Conservation (phyloP, 37 sponge, comb jelly and placozoan genomes). For the Diacarnus erythraeanus region DNA sequence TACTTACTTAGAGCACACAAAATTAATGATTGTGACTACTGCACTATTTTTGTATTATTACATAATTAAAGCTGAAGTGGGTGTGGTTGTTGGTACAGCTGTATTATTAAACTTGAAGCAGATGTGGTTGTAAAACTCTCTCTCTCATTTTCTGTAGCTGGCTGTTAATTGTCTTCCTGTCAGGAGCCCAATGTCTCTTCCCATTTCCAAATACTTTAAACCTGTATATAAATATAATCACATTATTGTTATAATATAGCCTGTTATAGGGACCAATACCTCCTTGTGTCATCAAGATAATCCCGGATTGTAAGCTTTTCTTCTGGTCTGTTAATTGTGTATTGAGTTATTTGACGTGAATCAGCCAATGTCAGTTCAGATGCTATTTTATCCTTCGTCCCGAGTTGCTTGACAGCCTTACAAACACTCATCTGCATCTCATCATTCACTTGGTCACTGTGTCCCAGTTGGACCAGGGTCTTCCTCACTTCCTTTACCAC, state of each 20-base stretch:
- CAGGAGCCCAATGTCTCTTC: slow-evolving; percentile 36
- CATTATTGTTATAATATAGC: too few relatives aligned
- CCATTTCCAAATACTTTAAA: not conserved
- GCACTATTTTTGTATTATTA: too few relatives aligned
- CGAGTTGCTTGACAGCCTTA: slow-evolving; percentile 53
- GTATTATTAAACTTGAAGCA: too few relatives aligned
- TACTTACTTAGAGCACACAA: too few relatives aligned
- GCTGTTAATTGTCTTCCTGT: slow-evolving; percentile 26
- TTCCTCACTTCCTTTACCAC: slow-evolving; percentile 61
- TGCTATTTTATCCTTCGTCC: slow-evolving; percentile 54
- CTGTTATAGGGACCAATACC: too few relatives aligned
- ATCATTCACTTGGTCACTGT: slow-evolving; percentile 24
- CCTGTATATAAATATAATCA: not conserved
- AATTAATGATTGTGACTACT: too few relatives aligned
- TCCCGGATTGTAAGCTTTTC: slow-evolving; percentile 31
- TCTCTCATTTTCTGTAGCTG: slow-evolving; percentile 13
- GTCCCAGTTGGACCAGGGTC: slow-evolving; percentile 57
- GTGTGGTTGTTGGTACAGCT: too few relatives aligned
- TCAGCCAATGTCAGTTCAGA: slow-evolving; percentile 6
- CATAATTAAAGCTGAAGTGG: too few relatives aligned
- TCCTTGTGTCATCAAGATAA: slow-evolving; percentile 29
- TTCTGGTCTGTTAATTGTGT: slow-evolving; percentile 23
- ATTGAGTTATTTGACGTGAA: slow-evolving; percentile 7
- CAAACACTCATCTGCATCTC: slow-evolving; percentile 39
- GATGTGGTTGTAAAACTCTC: too few relatives aligned